A percentile compares a stretch with the other conserved stretches of the same genome.
phyloP scores from a whole-genome alignment of 2,113 vertebrate species.

The Carassius gibelio region DNA sequence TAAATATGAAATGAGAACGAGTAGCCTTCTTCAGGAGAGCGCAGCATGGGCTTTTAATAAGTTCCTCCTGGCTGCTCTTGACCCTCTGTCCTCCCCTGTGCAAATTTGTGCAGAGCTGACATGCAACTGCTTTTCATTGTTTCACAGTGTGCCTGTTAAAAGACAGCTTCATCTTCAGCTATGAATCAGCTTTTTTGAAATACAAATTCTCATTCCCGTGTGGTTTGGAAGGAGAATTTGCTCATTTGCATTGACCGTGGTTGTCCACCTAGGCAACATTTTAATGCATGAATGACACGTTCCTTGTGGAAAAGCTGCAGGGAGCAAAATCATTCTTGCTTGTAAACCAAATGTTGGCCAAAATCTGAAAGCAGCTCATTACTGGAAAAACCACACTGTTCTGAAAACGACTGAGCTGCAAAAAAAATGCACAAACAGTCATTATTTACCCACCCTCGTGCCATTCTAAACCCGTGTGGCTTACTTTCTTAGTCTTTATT shows the following conservation, averaged over 20 bases:
- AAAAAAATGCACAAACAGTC: neutral
- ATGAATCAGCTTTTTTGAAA: neutral
- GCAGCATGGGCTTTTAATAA: constrained; percentile 21
- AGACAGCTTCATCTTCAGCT: neutral
- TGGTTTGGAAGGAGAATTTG: neutral
- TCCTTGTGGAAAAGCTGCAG: neutral
- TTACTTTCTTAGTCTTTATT: neutral
- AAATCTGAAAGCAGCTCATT: neutral
- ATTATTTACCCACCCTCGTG: neutral
- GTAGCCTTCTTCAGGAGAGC: constrained; percentile 37
- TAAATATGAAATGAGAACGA: constrained; percentile 52
- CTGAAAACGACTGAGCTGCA: neutral
- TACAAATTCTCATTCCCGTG: neutral
- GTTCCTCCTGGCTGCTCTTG: neutral
- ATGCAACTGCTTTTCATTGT: neutral
- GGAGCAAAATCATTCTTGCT: neutral
- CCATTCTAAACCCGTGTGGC: neutral
- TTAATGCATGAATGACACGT: neutral
- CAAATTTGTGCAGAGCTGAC: constrained; percentile 8
- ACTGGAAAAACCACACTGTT: constrained; percentile 1
- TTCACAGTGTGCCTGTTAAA: neutral
- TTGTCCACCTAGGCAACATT: neutral
- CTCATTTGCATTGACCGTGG: neutral
- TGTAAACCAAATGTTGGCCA: neutral
- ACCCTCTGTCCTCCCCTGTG: no score